Percentiles rank a stretch among this genome's conserved stretches.
Conservation (phyloP, 2,888 invertebrate species). For the Aquatica leii region DNA sequence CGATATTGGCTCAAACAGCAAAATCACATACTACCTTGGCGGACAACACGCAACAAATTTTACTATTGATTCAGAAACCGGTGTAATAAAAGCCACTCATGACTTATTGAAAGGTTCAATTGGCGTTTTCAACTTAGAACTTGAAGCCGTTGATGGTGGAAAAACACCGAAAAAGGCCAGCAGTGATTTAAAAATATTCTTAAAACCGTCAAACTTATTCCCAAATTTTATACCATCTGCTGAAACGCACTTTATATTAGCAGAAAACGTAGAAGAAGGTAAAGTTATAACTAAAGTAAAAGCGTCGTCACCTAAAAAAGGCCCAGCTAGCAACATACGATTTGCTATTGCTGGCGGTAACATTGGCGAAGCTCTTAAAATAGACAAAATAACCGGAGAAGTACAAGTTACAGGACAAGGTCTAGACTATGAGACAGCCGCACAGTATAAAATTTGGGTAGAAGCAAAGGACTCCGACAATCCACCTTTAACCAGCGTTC, state of each 20-base stretch:
- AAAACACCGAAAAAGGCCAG: conserved; percentile 72
- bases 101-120: conserved; percentile 69
- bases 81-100: conserved; percentile 83
- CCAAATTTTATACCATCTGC: conserved; percentile 79
- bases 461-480: conserved; percentile 87
- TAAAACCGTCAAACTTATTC: conserved; percentile 80
- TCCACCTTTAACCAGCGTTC: conserved; percentile 81
- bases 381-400: conserved; percentile 82
- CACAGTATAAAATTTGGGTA: conserved; percentile 90
- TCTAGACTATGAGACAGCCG: conserved; percentile 84
- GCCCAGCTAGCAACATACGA: conserved; percentile 72
- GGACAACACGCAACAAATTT: conserved; percentile 83
- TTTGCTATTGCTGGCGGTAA: conserved; percentile 95
- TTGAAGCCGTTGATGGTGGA: conserved; percentile 86
- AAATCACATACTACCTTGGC: conserved; percentile 79
- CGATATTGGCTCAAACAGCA: conserved; percentile 83
- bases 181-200: conserved; percentile 78
- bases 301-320: conserved; percentile 83
- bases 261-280: conserved; percentile 82
- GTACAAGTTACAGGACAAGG: conserved; percentile 81
- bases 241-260: conserved; percentile 77
- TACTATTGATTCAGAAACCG: conserved; percentile 79
- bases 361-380: conserved; percentile 83
- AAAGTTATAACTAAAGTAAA: conserved; percentile 78
- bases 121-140: conserved; percentile 73